phyloP scores from a whole-genome alignment of 2,797 vertebrate genomes.

The Balearica regulorum region DNA sequence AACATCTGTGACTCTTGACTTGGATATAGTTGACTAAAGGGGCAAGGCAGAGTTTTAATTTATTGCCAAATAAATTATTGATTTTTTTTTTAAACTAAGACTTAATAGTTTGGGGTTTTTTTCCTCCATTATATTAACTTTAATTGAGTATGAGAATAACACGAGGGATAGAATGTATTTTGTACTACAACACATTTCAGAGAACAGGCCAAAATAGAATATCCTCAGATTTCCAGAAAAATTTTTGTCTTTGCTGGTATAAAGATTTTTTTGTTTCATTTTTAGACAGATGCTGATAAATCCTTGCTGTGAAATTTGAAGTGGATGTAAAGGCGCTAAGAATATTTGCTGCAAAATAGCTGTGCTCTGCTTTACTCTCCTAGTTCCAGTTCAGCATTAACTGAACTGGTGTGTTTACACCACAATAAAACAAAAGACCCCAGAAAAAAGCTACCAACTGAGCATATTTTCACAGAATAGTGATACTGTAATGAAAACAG shows the following conservation, averaged over 20 bases:
- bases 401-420: not conserved
- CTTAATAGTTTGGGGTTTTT: not conserved
- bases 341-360: not conserved
- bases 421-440: not conserved
- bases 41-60: not conserved
- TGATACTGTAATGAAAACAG: not conserved
- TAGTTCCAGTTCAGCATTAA: not conserved
- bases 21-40: constrained; percentile 29
- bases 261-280: not conserved
- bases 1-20: constrained; percentile 55
- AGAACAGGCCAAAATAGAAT: not conserved
- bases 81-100: not conserved
- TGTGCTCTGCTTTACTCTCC: not conserved
- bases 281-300: not conserved
- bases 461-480: not conserved
- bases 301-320: not conserved
- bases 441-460: not conserved
- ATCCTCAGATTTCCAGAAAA: not conserved
- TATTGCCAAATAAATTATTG: not conserved
- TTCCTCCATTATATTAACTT: not conserved
- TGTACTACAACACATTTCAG: not conserved
- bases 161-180: not conserved
- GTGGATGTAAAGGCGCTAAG: not conserved
- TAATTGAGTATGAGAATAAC: not conserved
- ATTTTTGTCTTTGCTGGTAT: not conserved